A percentile compares a stretch with the other conserved stretches of the same genome.
Conservation (phyloP, 2,113 vertebrate species). For the Oryctolagus cuniculus region DNA sequence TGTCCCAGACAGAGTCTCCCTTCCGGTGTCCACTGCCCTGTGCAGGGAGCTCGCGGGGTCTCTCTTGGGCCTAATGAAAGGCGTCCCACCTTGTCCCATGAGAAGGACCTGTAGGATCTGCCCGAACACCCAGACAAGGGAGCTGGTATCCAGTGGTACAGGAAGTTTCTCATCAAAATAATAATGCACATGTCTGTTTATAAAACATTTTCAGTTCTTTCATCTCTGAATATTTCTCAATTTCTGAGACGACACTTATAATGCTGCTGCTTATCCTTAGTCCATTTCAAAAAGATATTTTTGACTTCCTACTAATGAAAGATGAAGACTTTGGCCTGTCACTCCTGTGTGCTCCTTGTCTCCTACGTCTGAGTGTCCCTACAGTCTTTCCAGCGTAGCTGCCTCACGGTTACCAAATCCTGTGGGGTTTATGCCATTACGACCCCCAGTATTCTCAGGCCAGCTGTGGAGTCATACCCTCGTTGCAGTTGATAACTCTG, state of each 20-base stretch:
- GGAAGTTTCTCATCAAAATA: not conserved
- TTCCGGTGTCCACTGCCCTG: not conserved
- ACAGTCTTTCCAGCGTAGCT: not conserved
- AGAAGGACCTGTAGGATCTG: not conserved
- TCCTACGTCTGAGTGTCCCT: not conserved
- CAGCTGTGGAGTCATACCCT: not conserved
- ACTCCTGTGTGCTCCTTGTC: rapidly evolving
- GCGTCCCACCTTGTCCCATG: not conserved
- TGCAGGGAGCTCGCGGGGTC: not conserved
- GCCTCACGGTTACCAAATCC: not conserved
- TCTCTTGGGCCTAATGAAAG: not conserved
- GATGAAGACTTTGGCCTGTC: not conserved
- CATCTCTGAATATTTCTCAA: constrained; percentile 17
- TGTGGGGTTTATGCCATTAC: not conserved
- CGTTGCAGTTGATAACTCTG: not conserved
- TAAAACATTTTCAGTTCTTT: constrained; percentile 41
- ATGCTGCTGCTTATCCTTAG: constrained; percentile 28
- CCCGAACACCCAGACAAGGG: not conserved
- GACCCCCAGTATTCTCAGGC: not conserved
- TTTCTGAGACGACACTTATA: not conserved
- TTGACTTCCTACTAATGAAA: not conserved
- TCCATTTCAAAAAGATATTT: not conserved
- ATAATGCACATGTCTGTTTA: not conserved
- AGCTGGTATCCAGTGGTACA: not conserved
- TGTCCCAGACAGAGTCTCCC: not conserved